Evolutionary conservation across 2,888 invertebrate species (phyloP).

Genomic region (Chorisops tibialis): DNA sequence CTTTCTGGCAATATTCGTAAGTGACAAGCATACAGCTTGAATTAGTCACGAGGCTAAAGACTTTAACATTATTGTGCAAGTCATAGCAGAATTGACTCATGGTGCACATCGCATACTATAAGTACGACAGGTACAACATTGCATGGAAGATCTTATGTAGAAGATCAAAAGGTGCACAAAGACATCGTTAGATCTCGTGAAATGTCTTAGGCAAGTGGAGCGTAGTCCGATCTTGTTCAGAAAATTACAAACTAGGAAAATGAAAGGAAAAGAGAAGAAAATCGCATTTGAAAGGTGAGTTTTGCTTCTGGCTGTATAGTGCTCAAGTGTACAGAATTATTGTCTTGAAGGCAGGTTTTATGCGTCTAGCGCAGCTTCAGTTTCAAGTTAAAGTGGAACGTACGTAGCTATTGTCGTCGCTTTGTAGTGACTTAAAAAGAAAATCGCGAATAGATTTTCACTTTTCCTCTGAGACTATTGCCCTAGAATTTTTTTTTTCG

Average conservation of each 20-base stretch:
- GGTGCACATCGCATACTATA: too few species aligned
- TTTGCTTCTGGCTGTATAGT: background rate
- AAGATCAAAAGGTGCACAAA: constrained; percentile 10
- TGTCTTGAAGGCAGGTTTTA: constrained; percentile 9
- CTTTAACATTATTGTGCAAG: too few species aligned
- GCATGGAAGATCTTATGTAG: too few species aligned
- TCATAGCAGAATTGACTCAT: too few species aligned
- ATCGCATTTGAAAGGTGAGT: constrained; percentile 13
- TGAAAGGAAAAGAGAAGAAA: constrained; percentile 21
- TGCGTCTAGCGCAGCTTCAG: background rate
- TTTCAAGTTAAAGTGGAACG: constrained; percentile 15
- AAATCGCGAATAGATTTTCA: too few species aligned
- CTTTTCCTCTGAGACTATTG: too few species aligned
- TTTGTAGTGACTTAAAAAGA: too few species aligned
- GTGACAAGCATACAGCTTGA: background rate
- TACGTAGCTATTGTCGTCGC: background rate
- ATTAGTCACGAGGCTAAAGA: constrained; percentile 9
- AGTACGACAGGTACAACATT: too few species aligned
- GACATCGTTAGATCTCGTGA: constrained; percentile 9
- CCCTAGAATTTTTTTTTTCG: too few species aligned
- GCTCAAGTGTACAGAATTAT: constrained; percentile 2
- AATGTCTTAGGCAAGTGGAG: constrained; percentile 23
- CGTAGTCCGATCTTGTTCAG: constrained; percentile 18
- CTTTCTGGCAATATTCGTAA: background rate
- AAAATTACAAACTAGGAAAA: constrained; percentile 17